Evolutionary conservation across 2,113 vertebrate species (phyloP), one percentile per base, ranked within the genome.

Genomic region (Carassius auratus): DNA sequence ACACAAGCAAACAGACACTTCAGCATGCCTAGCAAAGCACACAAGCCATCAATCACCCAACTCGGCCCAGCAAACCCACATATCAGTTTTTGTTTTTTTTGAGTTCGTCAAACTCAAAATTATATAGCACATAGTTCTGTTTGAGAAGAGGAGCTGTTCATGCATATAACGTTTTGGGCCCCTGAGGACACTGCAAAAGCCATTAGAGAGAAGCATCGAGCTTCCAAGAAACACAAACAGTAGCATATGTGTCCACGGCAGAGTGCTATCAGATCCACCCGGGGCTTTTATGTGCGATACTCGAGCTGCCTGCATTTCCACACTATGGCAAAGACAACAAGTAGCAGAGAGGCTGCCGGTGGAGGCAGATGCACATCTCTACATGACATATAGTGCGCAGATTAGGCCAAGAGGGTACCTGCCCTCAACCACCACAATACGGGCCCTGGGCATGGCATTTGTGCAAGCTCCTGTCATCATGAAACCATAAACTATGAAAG

Each of bases 271-370:
- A 87, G 90, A 92, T 91, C 85, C 86, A 48, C 83, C 55, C 79
- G 71, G 90, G 79, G 86, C 42, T 82, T 75, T 88, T 85, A 86
- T 83, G 81, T 83, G 86, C 69, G 87, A 88, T 87, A 91, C 90
- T 88, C 86, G 87, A 90, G 89, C 52, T 66, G 88, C 92, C 92
- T 90, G 90, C 92, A 90, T 94, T 92, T 94, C 91, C 92, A 93
- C 90, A 91, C 90, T 87, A 87, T 87, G 91, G 87, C 91, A 93
- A 91, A 93, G 91, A 92, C 91, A 94, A 95, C 91, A 91, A 87
- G 90, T 87, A 91, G 91, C 92, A 84, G 89, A 91, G 87, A 38
- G 75, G 86, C 77, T 81, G 74, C 68, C 79, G 86, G 77, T 91
- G 87, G 88, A 91, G 88, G 90, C 81, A 90, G 93, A 93, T 93